Evolutionary conservation across 2,113 vertebrate species (phyloP).

Genomic region (Bagarius yarrelli): DNA sequence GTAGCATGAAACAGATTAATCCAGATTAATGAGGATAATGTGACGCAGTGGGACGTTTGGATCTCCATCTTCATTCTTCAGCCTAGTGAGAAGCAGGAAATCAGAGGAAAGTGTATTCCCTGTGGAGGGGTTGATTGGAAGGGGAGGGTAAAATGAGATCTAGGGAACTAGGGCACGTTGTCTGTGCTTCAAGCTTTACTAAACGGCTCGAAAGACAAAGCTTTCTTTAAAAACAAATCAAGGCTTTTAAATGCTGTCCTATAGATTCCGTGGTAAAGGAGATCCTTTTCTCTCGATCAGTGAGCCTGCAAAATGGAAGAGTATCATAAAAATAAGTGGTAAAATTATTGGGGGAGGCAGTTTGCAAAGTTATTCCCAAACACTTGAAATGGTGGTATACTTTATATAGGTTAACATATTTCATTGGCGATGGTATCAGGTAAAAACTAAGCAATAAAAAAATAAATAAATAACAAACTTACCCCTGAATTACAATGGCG

Average conservation of each 20-base stretch:
- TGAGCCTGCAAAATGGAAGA: slow-evolving; percentile 35
- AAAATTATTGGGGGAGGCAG: slow-evolving; percentile 42
- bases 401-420: too few species aligned
- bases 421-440: too few species aligned
- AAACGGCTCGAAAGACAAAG: slow-evolving; percentile 35
- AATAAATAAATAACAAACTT: too few species aligned
- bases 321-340: slow-evolving; percentile 47
- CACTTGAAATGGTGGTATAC: neutral
- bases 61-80: slow-evolving; percentile 28
- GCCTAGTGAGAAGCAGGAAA: slow-evolving; percentile 7
- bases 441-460: too few species aligned
- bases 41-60: slow-evolving; percentile 16
- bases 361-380: slow-evolving; percentile 42
- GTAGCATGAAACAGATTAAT: slow-evolving; percentile 6
- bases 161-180: slow-evolving; percentile 37
- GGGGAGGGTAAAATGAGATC: slow-evolving; percentile 12
- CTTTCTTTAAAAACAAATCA: slow-evolving; percentile 11
- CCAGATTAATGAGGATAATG: slow-evolving; percentile 18
- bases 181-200: slow-evolving; percentile 22
- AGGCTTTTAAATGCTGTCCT: slow-evolving; percentile 23
- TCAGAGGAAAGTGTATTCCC: slow-evolving; percentile 33
- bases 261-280: slow-evolving; percentile 29
- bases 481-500: too few species aligned
- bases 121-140: slow-evolving; percentile 21
- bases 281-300: slow-evolving; percentile 40